Evolutionary conservation across 1,140 invertebrate genomes (phyloP).

Genomic region (Bombus sibiricus): DNA sequence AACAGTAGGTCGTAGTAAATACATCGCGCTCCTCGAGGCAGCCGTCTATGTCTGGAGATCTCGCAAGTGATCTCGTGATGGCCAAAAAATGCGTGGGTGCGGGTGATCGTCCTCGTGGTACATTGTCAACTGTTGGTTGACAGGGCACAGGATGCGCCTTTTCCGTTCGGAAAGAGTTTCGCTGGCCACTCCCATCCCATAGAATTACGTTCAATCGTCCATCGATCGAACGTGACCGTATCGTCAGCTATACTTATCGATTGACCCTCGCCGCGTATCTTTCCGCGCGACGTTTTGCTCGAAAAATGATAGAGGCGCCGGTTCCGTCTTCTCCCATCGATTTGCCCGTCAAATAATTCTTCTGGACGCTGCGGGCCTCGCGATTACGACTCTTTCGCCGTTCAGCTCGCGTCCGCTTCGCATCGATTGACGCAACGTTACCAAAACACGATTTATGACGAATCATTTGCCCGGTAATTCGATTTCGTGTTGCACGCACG

Average conservation of each 20-base stretch:
- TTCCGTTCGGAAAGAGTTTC: constrained; percentile 65
- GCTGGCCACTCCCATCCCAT: constrained; percentile 72
- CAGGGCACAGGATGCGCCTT: constrained; percentile 72
- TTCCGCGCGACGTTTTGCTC: constrained; percentile 29
- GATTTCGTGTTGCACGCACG: not conserved
- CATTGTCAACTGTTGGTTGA: constrained; percentile 71
- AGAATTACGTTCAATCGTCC: constrained; percentile 69
- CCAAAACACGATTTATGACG: constrained; percentile 22
- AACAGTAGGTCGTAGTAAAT: no score
- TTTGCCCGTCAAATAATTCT: constrained; percentile 64
- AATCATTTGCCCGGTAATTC: not conserved
- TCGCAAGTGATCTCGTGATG: not conserved
- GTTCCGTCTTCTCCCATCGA: constrained; percentile 13
- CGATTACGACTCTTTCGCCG: constrained; percentile 42
- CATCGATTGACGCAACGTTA: not conserved
- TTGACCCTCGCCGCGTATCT: constrained; percentile 44
- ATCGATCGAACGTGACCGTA: constrained; percentile 67
- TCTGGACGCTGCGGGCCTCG: constrained; percentile 42
- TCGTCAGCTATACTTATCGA: constrained; percentile 64
- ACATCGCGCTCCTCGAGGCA: no score
- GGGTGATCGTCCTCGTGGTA: constrained; percentile 43
- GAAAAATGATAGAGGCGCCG: constrained; percentile 24
- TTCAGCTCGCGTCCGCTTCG: not conserved
- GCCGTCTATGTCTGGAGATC: not conserved
- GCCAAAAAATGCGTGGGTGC: constrained; percentile 43